Evolutionary conservation across 1,140 invertebrate genomes (phyloP).

Genomic region (Cyclina sinensis): DNA sequence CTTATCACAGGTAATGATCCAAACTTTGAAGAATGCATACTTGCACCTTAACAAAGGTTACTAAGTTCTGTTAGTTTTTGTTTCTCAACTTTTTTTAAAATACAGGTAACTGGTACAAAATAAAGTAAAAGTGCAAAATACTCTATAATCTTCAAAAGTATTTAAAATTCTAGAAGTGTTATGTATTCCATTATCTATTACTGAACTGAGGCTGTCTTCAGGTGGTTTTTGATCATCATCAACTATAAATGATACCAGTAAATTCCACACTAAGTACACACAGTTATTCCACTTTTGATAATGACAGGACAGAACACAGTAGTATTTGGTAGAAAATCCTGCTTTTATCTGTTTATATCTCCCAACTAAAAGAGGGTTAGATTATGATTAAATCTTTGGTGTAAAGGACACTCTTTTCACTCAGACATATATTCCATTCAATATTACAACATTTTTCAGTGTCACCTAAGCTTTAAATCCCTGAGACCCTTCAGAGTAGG

Average conservation of each 20-base stretch:
- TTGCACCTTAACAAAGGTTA: too few species aligned
- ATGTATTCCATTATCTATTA: too few species aligned
- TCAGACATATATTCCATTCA: neutral
- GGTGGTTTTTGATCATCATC: too few species aligned
- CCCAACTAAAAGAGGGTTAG: neutral
- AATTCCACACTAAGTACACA: neutral
- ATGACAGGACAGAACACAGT: neutral
- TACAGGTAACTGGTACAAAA: too few species aligned
- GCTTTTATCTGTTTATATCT: neutral
- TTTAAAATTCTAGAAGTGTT: too few species aligned
- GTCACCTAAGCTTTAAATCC: constrained; percentile 4
- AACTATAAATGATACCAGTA: too few species aligned
- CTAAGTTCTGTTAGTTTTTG: too few species aligned
- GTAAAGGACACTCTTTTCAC: neutral
- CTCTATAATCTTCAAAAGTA: too few species aligned
- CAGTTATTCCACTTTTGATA: neutral
- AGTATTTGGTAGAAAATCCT: constrained; percentile 7
- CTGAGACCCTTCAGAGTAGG: neutral
- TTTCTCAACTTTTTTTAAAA: too few species aligned
- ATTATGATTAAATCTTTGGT: neutral
- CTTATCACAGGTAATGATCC: constrained; percentile 52
- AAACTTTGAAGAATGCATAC: constrained; percentile 31
- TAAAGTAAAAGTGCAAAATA: too few species aligned
- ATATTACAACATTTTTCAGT: neutral
- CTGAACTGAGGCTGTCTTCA: too few species aligned